Conservation (phyloP, 2,113 vertebrate genomes). For the Gnathonemus echidnorhynchus region DNA sequence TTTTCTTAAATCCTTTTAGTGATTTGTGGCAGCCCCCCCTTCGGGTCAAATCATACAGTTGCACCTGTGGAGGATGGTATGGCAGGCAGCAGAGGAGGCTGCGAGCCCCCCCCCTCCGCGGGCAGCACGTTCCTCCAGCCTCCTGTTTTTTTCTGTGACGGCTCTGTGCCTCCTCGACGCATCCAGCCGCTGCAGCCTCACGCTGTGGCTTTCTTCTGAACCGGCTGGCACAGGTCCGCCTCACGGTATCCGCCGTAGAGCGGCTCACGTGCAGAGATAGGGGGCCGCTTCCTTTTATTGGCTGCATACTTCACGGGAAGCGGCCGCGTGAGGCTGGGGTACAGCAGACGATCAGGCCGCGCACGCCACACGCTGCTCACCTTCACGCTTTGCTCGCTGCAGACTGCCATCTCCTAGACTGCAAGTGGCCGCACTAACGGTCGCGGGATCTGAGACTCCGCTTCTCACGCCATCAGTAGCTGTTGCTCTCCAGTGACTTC, state of each 20-base stretch:
- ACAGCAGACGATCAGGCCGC: background rate
- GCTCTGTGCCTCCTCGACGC: background rate
- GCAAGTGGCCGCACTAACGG: background rate
- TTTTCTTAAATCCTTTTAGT: background rate
- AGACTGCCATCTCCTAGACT: background rate
- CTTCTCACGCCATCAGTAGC: background rate
- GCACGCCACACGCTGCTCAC: background rate
- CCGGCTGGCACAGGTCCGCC: background rate
- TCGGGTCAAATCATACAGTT: background rate
- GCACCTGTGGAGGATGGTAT: background rate
- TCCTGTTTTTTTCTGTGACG: background rate
- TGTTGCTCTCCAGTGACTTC: background rate
- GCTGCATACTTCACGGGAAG: constrained; percentile 42
- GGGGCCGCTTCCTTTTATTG: constrained; percentile 28
- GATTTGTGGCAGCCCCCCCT: background rate
- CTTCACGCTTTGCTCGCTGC: background rate
- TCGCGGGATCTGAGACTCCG: background rate
- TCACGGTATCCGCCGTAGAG: background rate
- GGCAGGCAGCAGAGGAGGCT: background rate
- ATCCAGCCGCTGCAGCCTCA: background rate
- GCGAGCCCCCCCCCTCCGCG: background rate
- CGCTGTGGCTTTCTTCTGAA: background rate
- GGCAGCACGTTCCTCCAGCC: background rate
- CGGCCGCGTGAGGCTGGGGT: constrained; percentile 35
- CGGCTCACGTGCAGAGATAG: background rate